These are phyloP conservation scores for Heliconius hewitsoni DNA, from an alignment of 1,140 invertebrate genomes.

Conservation along the genomic window DNA sequence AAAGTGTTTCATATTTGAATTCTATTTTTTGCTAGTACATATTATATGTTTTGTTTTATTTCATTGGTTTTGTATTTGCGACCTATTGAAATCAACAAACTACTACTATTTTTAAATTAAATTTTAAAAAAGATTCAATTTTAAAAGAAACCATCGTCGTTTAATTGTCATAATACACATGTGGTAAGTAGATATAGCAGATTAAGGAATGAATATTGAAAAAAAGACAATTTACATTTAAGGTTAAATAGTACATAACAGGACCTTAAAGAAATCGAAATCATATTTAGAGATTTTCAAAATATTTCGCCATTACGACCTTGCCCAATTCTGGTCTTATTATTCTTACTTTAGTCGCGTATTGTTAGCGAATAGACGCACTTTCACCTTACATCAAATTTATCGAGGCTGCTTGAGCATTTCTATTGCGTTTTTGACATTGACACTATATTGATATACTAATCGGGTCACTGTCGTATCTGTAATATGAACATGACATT, in stretches of 20 bases:
- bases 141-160: too few relatives aligned
- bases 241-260: too few relatives aligned
- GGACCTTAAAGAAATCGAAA: neutral
- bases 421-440: conserved; percentile 48
- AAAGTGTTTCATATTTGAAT: neutral
- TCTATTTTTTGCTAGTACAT: neutral
- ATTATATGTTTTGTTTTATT: too few relatives aligned
- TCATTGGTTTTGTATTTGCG: too few relatives aligned
- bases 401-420: conserved; percentile 37
- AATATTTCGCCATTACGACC: conserved; percentile 42
- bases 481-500: conserved; percentile 23
- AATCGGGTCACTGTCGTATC: conserved; percentile 27
- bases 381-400: conserved; percentile 42
- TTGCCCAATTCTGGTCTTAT: conserved; percentile 48
- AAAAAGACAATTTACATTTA: too few relatives aligned
- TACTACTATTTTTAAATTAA: too few relatives aligned
- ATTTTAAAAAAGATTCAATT: too few relatives aligned
- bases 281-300: conserved; percentile 2
- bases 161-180: too few relatives aligned
- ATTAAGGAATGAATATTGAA: too few relatives aligned
- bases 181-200: too few relatives aligned
- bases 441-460: conserved; percentile 37
- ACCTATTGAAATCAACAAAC: too few relatives aligned
- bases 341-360: conserved; percentile 52
- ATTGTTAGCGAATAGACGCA: conserved; percentile 45